A percentile compares a stretch with the other conserved stretches of the same genome.
Evolutionary conservation across 23 tunicate genomes (phyloP).

Genomic region (Trididemnum nubilum): DNA sequence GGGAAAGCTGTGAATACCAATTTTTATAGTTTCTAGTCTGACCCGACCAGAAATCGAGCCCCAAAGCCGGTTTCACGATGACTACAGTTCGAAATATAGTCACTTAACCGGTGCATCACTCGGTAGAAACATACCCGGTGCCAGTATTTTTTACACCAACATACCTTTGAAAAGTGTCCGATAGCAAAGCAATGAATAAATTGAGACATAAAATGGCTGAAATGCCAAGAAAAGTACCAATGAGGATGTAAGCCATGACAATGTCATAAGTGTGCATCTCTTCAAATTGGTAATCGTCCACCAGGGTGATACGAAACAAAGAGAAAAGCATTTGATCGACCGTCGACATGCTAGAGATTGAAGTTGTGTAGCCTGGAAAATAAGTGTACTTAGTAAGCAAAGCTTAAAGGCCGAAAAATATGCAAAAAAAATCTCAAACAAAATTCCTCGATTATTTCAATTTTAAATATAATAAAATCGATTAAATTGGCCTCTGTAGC

Average conservation of each 20-base stretch:
- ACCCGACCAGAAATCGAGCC: no score
- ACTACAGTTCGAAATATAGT: no score
- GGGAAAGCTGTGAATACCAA: no score
- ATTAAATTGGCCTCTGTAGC: no score
- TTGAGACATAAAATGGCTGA: slow-evolving; percentile 86
- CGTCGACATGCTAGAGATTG: slow-evolving; percentile 54
- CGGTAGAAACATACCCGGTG: neutral
- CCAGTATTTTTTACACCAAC: neutral
- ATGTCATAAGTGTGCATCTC: slow-evolving; percentile 82
- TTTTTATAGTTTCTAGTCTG: no score
- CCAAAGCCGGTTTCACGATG: no score
- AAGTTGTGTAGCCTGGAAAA: slow-evolving; percentile 48
- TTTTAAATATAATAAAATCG: no score
- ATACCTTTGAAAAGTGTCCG: slow-evolving; percentile 95
- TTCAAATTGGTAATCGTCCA: slow-evolving; percentile 83
- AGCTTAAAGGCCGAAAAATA: no score
- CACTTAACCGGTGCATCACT: no score
- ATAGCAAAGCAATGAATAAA: slow-evolving; percentile 92
- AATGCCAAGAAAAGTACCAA: slow-evolving; percentile 77
- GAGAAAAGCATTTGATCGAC: slow-evolving; percentile 87
- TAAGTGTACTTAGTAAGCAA: no score
- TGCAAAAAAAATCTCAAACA: no score
- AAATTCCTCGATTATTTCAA: no score
- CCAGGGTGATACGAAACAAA: slow-evolving; percentile 89
- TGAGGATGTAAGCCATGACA: slow-evolving; percentile 85